These are phyloP conservation scores for Campylomormyrus numenius DNA, from an alignment of 2,113 vertebrate species.

Conservation along the genomic window DNA sequence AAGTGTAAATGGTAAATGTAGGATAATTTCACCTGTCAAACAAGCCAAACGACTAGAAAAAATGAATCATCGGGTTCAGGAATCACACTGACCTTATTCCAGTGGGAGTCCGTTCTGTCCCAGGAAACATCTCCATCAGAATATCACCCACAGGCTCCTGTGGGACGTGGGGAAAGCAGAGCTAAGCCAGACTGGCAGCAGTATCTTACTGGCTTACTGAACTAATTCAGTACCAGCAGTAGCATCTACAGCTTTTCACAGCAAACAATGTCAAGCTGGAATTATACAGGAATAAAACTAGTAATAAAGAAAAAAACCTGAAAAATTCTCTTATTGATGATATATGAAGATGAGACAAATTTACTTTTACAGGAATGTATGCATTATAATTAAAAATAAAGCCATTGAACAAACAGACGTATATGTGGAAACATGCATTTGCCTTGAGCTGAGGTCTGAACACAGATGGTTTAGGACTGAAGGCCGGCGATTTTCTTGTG, in stretches of 20 bases:
- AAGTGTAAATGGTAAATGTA: background rate
- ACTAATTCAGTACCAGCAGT: background rate
- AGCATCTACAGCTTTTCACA: background rate
- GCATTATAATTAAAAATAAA: background rate
- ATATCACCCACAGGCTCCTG: constrained; percentile 34
- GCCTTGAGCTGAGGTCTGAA: constrained; percentile 31
- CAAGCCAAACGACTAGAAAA: no score
- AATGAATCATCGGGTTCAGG: background rate
- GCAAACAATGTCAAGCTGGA: background rate
- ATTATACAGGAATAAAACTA: background rate
- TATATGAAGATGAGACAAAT: background rate
- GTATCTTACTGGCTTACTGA: background rate
- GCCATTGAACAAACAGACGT: background rate
- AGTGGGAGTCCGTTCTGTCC: constrained; percentile 33
- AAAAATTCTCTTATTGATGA: background rate
- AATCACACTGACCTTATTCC: constrained; percentile 52
- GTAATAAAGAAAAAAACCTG: background rate
- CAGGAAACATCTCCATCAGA: constrained; percentile 43
- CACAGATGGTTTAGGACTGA: constrained; percentile 33
- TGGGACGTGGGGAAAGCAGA: background rate
- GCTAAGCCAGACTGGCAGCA: background rate
- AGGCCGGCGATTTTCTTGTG: constrained; percentile 28
- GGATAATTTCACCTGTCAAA: background rate
- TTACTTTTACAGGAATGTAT: background rate
- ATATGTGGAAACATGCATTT: constrained; percentile 4